Evolutionary conservation across 2,888 invertebrate genomes (phyloP).

Genomic region (Hartigia nigra): DNA sequence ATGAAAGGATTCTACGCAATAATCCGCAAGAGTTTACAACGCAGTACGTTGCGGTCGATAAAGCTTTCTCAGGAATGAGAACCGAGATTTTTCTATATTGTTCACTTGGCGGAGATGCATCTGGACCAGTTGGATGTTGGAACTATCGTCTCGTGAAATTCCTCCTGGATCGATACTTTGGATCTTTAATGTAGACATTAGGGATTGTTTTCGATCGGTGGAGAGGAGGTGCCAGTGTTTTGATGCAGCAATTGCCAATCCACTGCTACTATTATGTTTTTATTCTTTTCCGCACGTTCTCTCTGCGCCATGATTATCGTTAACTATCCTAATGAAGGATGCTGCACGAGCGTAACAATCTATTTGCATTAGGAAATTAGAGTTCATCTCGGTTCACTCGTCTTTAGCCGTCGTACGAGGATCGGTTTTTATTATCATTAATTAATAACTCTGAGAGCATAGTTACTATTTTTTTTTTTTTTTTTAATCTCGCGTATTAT

Average conservation of each 20-base stretch:
- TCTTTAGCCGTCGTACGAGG: conserved; percentile 12
- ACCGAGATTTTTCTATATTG: neutral
- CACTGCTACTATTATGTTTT: neutral
- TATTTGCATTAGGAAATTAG: neutral
- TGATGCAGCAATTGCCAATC: neutral
- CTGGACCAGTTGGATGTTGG: neutral
- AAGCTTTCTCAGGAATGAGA: neutral
- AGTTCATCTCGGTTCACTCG: conserved; percentile 29
- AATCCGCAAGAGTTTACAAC: neutral
- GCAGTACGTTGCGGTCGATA: neutral
- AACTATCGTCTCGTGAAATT: neutral
- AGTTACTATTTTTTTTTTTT: neutral
- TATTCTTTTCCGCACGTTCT: neutral
- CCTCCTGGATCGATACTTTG: neutral
- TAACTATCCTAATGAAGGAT: neutral
- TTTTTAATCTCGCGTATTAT: conserved; percentile 37
- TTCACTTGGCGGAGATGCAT: neutral
- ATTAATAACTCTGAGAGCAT: neutral
- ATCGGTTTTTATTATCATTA: neutral
- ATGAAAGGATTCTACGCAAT: neutral
- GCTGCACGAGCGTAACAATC: neutral
- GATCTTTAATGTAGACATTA: neutral
- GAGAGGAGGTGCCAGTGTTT: neutral
- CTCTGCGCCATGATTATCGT: neutral
- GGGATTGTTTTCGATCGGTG: neutral